phyloP scores from a whole-genome alignment of 2,797 vertebrate species.

The Peromyscus aztecus region DNA sequence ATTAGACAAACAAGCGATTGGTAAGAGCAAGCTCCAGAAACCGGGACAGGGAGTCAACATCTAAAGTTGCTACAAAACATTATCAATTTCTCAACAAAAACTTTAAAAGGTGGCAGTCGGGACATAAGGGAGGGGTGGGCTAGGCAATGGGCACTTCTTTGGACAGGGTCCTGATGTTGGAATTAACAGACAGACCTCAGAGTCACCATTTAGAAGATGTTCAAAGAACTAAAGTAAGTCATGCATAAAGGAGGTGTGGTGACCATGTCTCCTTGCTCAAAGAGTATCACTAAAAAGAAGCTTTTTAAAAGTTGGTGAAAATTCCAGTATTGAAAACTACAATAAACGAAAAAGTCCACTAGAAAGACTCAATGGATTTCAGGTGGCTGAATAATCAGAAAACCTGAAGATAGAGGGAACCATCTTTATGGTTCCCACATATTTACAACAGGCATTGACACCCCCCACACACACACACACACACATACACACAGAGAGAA shows the following conservation, averaged over 20 bases:
- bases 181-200: not conserved
- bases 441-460: not conserved
- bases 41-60: not conserved
- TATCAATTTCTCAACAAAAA: slow-evolving; percentile 30
- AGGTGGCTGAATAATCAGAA: not conserved
- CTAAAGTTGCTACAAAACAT: not conserved
- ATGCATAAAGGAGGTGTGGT: not conserved
- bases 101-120: not conserved
- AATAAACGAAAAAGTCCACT: not conserved
- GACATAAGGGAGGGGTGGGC: not conserved
- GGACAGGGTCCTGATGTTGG: not conserved
- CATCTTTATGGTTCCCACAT: not conserved
- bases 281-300: slow-evolving; percentile 17
- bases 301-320: not conserved
- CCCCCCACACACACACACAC: too few relatives aligned
- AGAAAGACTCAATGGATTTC: not conserved
- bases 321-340: not conserved
- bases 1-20: not conserved
- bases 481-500: not conserved
- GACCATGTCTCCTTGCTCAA: not conserved
- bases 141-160: not conserved
- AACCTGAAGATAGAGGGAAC: not conserved
- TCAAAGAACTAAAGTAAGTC: not conserved
- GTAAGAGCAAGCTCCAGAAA: not conserved
- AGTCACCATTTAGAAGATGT: not conserved